Percentiles rank a stretch among this genome's conserved stretches.
Evolutionary conservation across 2,113 vertebrate genomes (phyloP).

Genomic region (Atlantisia rogersi): DNA sequence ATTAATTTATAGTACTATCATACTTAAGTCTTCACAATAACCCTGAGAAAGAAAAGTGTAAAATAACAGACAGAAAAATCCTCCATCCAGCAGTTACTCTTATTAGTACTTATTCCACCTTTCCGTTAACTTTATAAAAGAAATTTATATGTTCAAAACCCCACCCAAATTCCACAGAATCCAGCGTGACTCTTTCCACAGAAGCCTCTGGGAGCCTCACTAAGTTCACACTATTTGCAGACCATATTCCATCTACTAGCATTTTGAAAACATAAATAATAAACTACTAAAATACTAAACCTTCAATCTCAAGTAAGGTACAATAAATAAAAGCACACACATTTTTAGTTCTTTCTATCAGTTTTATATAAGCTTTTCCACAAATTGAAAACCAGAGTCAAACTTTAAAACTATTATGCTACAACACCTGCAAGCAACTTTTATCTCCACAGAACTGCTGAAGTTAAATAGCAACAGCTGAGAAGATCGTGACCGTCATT

Average conservation of each 20-base stretch:
- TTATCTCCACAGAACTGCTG: neutral
- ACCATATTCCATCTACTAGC: neutral
- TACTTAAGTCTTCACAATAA: neutral
- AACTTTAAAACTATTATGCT: neutral
- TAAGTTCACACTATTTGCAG: neutral
- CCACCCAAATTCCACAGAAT: constrained; percentile 16
- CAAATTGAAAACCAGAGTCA: neutral
- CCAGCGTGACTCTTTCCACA: neutral
- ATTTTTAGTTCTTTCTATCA: neutral
- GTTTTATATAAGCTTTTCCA: neutral
- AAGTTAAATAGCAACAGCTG: neutral
- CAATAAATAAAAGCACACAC: rapidly evolving
- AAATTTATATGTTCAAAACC: neutral
- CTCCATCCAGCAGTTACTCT: neutral
- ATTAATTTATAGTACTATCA: neutral
- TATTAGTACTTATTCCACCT: neutral
- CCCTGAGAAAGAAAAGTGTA: neutral
- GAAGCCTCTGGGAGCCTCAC: neutral
- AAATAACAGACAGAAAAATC: neutral
- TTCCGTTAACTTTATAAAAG: neutral
- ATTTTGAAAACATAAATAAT: neutral
- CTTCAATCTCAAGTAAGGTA: neutral
- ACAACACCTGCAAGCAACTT: constrained; percentile 11
- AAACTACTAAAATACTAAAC: neutral
- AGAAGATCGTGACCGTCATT: neutral